Percentiles rank a stretch among this genome's conserved stretches.
Conservation (phyloP, 2,113 vertebrate genomes). For the Xyliphius kryptos region DNA sequence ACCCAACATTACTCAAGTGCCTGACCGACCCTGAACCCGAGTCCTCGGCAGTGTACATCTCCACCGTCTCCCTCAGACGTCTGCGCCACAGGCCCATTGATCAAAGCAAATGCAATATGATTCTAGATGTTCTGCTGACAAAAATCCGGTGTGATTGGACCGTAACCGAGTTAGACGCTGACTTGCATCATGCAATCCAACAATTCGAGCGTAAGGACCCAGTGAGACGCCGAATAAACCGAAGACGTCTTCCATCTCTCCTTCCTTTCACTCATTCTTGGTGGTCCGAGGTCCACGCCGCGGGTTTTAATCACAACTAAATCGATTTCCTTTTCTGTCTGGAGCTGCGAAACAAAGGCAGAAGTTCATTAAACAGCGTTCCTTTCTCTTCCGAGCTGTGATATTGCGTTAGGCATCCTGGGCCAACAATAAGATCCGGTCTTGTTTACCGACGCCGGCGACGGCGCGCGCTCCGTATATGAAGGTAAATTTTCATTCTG, state of each 20-base stretch:
- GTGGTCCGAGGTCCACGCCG: slow-evolving; percentile 4
- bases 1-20: no score
- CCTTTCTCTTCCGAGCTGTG: slow-evolving; percentile 27
- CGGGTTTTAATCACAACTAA: slow-evolving; percentile 32
- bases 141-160: neutral
- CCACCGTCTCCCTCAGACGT: neutral
- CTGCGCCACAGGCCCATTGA: neutral
- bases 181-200: neutral
- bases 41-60: no score
- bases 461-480: slow-evolving; percentile 52
- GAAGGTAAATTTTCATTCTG: slow-evolving; percentile 46
- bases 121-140: neutral
- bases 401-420: slow-evolving; percentile 35
- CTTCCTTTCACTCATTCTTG: neutral
- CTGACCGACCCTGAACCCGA: no score
- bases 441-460: slow-evolving; percentile 56
- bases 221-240: neutral
- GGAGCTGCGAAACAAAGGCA: slow-evolving; percentile 30
- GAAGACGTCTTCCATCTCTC: neutral
- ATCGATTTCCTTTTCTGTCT: slow-evolving; percentile 16
- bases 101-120: neutral
- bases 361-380: slow-evolving; percentile 35
- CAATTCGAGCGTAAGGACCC: neutral
- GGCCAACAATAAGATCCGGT: slow-evolving; percentile 37
- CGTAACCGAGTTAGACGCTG: neutral